A percentile compares a stretch with the other conserved stretches of the same genome.
Conservation (phyloP, 2,113 vertebrate genomes). For the Noturus placidus region DNA sequence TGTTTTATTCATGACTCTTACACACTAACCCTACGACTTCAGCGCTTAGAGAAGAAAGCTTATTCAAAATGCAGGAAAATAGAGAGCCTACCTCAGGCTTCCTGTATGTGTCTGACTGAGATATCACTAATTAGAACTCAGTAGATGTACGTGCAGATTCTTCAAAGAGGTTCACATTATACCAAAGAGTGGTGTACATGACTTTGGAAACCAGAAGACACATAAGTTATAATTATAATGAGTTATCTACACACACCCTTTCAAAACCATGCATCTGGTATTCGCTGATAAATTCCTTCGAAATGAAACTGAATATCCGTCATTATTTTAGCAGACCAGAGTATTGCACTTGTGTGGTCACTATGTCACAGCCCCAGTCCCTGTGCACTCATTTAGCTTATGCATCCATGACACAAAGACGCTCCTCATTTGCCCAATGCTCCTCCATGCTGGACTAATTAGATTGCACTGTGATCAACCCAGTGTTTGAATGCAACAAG, state of each 20-base stretch:
- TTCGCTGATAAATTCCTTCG: neutral
- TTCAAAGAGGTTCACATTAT: neutral
- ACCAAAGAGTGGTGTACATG: neutral
- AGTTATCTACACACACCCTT: constrained; percentile 14
- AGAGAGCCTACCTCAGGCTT: constrained; percentile 33
- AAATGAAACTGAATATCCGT: constrained; percentile 5
- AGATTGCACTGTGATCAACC: constrained; percentile 42
- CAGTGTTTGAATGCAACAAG: constrained; percentile 32
- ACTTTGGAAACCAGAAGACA: neutral
- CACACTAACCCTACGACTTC: constrained; percentile 39
- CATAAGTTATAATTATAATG: neutral
- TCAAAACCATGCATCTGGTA: neutral
- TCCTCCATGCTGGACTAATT: constrained; percentile 50
- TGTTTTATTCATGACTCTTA: constrained; percentile 63
- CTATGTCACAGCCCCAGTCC: constrained; percentile 14
- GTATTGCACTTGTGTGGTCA: neutral
- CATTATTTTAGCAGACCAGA: neutral
- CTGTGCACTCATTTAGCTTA: constrained; percentile 45
- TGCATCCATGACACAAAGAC: constrained; percentile 34
- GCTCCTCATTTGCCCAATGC: constrained; percentile 17
- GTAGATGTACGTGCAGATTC: neutral
- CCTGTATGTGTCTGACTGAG: constrained; percentile 38
- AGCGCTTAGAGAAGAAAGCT: constrained; percentile 39
- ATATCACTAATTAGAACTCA: neutral
- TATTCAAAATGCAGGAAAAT: constrained; percentile 58